These are phyloP conservation scores for Steromphala cineraria DNA, from an alignment of 2,888 invertebrate species.

Conservation along the genomic window DNA sequence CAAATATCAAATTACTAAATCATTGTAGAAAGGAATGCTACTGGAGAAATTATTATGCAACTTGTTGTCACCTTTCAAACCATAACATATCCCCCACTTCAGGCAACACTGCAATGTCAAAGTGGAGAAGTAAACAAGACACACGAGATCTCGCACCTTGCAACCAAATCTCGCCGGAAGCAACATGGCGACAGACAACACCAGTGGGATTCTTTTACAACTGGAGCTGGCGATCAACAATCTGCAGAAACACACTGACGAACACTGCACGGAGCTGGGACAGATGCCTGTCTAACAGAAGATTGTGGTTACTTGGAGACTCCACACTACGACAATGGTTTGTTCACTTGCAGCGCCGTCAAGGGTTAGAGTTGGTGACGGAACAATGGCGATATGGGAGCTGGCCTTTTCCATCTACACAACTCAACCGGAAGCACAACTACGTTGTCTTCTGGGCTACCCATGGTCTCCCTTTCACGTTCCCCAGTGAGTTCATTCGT, in stretches of 20 bases:
- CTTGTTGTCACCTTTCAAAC: too few relatives aligned
- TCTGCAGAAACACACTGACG: background rate
- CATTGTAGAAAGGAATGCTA: too few relatives aligned
- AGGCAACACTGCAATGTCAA: too few relatives aligned
- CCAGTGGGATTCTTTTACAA: slow-evolving; percentile 1
- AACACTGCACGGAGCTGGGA: slow-evolving; percentile 15
- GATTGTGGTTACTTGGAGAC: background rate
- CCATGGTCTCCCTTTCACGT: background rate
- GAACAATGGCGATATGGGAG: background rate
- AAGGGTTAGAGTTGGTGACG: background rate
- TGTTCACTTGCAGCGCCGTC: background rate
- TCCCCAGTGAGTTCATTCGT: background rate
- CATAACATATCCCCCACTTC: too few relatives aligned
- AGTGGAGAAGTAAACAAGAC: too few relatives aligned
- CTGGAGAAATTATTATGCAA: too few relatives aligned
- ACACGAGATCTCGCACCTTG: background rate
- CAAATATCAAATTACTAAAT: too few relatives aligned
- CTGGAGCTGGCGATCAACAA: background rate
- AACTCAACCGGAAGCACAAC: background rate
- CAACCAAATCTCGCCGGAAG: background rate
- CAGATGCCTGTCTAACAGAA: background rate
- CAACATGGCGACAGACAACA: background rate
- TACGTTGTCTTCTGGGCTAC: slow-evolving; percentile 2
- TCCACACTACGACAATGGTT: slow-evolving; percentile 11
- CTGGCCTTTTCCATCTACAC: background rate